Conservation (phyloP, 2,113 vertebrate genomes). For the human (Homo sapiens) region DNA sequence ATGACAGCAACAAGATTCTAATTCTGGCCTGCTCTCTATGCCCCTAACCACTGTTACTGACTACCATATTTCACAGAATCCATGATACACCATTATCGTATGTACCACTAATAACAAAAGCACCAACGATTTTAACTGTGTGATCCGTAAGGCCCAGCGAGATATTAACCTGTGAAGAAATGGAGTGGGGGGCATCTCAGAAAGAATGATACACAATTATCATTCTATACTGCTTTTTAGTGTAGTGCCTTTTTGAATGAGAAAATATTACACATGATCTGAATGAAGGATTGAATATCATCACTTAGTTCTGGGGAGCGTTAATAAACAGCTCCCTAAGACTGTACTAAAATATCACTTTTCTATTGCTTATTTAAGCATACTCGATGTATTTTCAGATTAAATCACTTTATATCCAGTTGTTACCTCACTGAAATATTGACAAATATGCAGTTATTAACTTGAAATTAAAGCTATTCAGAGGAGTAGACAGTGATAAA, state of each 20-base stretch:
- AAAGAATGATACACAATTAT: not conserved
- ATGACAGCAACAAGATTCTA: not conserved
- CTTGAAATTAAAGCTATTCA: conserved; percentile 18
- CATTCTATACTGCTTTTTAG: not conserved
- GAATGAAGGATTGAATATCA: not conserved
- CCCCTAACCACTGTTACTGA: not conserved
- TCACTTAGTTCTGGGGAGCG: not conserved
- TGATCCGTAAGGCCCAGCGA: not conserved
- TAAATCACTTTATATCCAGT: not conserved
- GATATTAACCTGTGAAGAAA: not conserved
- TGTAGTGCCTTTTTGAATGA: not conserved
- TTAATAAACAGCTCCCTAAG: not conserved
- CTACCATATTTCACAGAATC: not conserved
- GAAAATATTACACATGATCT: not conserved
- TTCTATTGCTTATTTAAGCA: not conserved
- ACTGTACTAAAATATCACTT: not conserved
- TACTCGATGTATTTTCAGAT: conserved; percentile 9
- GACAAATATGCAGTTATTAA: not conserved
- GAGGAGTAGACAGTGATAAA: not conserved
- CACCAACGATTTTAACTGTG: not conserved
- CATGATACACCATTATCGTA: not conserved
- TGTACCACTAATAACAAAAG: not conserved
- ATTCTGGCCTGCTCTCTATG: not conserved
- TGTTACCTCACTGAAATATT: not conserved
- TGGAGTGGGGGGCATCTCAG: not conserved